Conservation (phyloP, 2,888 invertebrate genomes). For the Leptodirus hochenwartii region DNA sequence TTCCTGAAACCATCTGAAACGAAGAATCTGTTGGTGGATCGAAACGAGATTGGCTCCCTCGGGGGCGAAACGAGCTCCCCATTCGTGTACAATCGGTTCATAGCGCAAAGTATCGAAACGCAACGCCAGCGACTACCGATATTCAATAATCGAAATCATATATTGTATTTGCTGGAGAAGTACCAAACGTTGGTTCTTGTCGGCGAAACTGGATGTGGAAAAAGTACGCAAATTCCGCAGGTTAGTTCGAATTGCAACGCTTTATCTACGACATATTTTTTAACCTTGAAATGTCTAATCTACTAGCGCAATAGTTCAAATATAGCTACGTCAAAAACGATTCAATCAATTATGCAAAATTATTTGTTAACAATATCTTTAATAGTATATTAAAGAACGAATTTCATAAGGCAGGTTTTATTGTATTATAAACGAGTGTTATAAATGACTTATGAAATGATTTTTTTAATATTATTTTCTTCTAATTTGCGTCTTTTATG, state of each 20-base stretch:
- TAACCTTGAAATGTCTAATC: conserved; percentile 1
- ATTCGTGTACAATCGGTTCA: conserved; percentile 75
- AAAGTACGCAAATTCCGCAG: conserved; percentile 92
- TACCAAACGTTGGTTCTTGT: conserved; percentile 75
- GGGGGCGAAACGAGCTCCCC: conserved; percentile 20
- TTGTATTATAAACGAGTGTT: too few species aligned
- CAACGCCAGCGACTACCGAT: conserved; percentile 79
- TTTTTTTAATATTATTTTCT: too few species aligned
- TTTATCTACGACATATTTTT: too few species aligned
- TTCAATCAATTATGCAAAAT: too few species aligned
- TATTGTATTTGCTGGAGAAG: conserved; percentile 77
- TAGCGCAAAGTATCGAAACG: conserved; percentile 63
- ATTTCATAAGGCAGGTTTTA: too few species aligned
- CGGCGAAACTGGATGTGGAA: conserved; percentile 93
- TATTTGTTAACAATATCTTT: too few species aligned
- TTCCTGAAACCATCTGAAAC: conserved; percentile 25
- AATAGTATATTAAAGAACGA: too few species aligned
- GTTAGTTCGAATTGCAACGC: conserved; percentile 42
- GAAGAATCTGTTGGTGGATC: conserved; percentile 25
- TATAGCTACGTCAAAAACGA: too few species aligned
- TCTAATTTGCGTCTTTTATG: too few species aligned
- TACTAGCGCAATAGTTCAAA: background rate
- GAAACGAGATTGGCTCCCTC: conserved; percentile 19
- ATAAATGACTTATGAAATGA: too few species aligned
- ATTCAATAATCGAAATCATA: conserved; percentile 67